phyloP scores from a whole-genome alignment of 2,113 vertebrate genomes.

The Zapornia atra region DNA sequence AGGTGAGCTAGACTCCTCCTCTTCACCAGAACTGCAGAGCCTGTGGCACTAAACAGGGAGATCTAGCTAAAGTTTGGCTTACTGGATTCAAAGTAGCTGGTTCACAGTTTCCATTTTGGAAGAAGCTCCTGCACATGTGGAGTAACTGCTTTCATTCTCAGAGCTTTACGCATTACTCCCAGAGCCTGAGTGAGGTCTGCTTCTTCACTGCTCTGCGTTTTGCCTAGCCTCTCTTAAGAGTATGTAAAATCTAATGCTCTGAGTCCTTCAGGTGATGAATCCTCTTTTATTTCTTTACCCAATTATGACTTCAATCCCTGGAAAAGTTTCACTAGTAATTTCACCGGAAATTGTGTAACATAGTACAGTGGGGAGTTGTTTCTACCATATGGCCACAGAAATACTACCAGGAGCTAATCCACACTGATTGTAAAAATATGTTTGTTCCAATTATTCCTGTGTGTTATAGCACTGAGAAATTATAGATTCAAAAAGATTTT shows the following conservation, averaged over 20 bases:
- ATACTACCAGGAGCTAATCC: constrained; percentile 47
- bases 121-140: neutral
- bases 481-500: neutral
- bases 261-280: constrained; percentile 58
- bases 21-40: neutral
- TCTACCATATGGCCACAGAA: neutral
- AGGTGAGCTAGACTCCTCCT: neutral
- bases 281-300: constrained; percentile 45
- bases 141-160: neutral
- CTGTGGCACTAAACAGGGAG: neutral
- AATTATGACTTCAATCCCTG: constrained; percentile 50
- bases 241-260: constrained; percentile 44
- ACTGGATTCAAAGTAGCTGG: neutral
- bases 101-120: neutral
- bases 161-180: neutral
- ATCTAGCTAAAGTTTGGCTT: neutral
- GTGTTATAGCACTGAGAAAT: constrained; percentile 29
- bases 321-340: constrained; percentile 42
- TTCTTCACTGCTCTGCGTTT: neutral
- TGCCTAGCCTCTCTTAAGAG: neutral
- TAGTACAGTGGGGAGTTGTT: constrained; percentile 21
- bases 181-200: neutral
- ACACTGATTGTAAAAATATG: constrained; percentile 32
- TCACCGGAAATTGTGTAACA: constrained; percentile 40
- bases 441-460: constrained; percentile 19